Base-by-base conservation (phyloP, 1,140 invertebrate species). In the Dendroctonus ponderosae region DNA sequence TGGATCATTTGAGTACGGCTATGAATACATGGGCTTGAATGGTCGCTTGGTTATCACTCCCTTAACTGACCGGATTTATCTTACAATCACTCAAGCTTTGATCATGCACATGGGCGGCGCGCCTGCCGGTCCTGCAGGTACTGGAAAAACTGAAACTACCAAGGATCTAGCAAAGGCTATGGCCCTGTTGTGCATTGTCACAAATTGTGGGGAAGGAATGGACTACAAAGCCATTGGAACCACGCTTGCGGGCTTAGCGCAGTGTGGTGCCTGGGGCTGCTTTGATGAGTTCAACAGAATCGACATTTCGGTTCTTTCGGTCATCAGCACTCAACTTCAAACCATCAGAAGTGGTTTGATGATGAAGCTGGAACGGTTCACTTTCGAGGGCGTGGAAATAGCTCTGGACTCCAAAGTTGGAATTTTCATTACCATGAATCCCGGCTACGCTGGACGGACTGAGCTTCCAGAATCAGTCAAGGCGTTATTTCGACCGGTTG, bases 381-480 rank as follows among this genome's bases (percentile, higher is more conserved):
- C 87, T 87, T 96, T 96, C 82, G 92, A 94, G 81, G 89, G 88
- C 4, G 84, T 88, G 75, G 89, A 94, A 72, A 94, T 96, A 52
- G 80, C 79, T 6, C 74, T 97, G 73, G 91, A 96, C 78, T 79
- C 82, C 7, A 92, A 93, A 81, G 89, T 95, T 11, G 93, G 93
- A 2, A 89, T 96, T 58, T 97, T 96, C 75, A 94, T 96, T 46
- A 96, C 93, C 7, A 95, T 96, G 92, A 96, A 96, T 83, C 92
- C 92, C 0, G 93, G 92, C 5, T 94, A 96, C 76, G 91, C 92
- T 0, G 92, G 93, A 0, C 85, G 92, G 51, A 95, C 92, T 0
- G 92, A 96, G 75, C 79, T 96, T 39, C 93, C 93, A 0, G 93
- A 96, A 79, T 94, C 92, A 0, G 90, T 97, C 0, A 96, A 96